Conservation (phyloP, 2,113 vertebrate species). For the Protomyctophum bolini region DNA sequence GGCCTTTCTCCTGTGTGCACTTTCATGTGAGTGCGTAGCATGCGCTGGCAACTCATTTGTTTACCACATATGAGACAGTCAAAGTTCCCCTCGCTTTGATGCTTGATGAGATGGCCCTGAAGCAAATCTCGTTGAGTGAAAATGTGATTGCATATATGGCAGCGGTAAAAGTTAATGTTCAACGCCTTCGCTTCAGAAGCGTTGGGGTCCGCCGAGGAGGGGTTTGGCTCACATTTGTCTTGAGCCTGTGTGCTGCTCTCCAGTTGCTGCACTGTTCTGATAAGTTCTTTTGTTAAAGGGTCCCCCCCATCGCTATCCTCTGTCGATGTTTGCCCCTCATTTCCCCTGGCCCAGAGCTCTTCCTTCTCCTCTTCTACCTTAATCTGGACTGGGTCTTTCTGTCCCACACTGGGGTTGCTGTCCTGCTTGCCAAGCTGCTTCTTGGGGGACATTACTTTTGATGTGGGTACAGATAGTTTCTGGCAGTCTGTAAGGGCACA, state of each 20-base stretch:
- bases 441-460: background rate
- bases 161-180: slow-evolving; percentile 49
- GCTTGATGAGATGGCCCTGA: slow-evolving; percentile 49
- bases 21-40: slow-evolving; percentile 60
- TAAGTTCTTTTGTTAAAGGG: slow-evolving; percentile 49
- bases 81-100: slow-evolving; percentile 44
- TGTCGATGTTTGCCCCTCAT: slow-evolving; percentile 4
- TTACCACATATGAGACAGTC: slow-evolving; percentile 60
- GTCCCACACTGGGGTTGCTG: background rate
- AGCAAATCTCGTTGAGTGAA: slow-evolving; percentile 53
- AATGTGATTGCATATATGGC: slow-evolving; percentile 61
- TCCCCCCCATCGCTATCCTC: slow-evolving; percentile 53
- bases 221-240: slow-evolving; percentile 24
- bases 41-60: slow-evolving; percentile 50
- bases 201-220: background rate
- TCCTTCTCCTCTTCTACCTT: slow-evolving; percentile 31
- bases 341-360: slow-evolving; percentile 41
- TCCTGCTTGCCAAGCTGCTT: background rate
- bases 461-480: background rate
- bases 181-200: slow-evolving; percentile 31
- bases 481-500: slow-evolving; percentile 37
- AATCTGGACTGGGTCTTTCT: slow-evolving; percentile 29
- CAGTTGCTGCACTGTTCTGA: slow-evolving; percentile 59
- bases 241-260: slow-evolving; percentile 49
- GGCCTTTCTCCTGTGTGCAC: slow-evolving; percentile 54